Base-by-base conservation (phyloP, 2,113 vertebrate genomes). In the Emydura subglobosa region DNA sequence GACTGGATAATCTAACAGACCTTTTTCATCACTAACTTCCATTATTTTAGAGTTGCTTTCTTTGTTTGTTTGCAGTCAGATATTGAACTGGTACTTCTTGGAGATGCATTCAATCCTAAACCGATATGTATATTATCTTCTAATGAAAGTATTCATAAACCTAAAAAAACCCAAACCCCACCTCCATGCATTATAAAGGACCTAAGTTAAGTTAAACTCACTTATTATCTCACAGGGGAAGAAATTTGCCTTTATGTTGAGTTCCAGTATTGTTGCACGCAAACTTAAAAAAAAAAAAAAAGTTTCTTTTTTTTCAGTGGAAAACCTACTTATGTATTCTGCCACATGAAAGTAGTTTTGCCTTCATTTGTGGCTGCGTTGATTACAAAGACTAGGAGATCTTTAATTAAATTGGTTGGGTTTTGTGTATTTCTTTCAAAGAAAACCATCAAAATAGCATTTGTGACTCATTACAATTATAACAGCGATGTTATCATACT, bases 341-440 rank as follows among this genome's bases (percentile, higher is more conserved):
- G 93, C 97, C 97, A 97, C 98, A 98, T 98, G 96, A 98, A 98
- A 98, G 97, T 12, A 11, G 79, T 50, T 74, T 86, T 88, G 88
- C 68, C 95, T 87, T 96, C 91, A 34, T 94, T 91, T 97, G 98
- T 78, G 97, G 97, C 96, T 51, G 1, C 92, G 78, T 95, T 98
- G 98, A 98, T 98, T 98, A 97, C 97, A 98, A 97, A 98, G 96
- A 94, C 98, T 96, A 50, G 50, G 85, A 98, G 96, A 97, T 97
- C 97, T 97, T 96, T 96, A 97, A 98, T 98, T 98, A 97, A 97
- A 96, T 91, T 11, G 0, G 95, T 95, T 84, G 94, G 90, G 94
- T 89, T 97, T 47, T 89, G 94, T 94, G 83, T 85, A 96, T 97
- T 96, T 96, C 96, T 97, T 97, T 97, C 98, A 98, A 98, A 98